phyloP scores from a whole-genome alignment of 1,140 invertebrate genomes.

The Bombyx mori region DNA sequence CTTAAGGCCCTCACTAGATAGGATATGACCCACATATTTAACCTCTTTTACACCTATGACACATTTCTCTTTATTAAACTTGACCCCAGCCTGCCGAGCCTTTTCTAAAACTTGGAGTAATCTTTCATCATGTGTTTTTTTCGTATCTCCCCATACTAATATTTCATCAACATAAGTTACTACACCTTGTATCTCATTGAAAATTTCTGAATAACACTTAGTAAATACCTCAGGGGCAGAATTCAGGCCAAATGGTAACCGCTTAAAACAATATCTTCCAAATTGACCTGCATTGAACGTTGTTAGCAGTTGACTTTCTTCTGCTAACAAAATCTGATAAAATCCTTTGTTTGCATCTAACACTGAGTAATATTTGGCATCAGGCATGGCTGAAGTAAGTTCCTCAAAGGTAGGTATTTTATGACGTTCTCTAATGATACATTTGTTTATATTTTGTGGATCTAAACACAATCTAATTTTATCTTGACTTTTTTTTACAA shows the following conservation, averaged over 20 bases:
- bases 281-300: background rate
- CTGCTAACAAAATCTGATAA: no score
- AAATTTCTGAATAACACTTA: background rate
- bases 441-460: no score
- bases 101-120: slow-evolving; percentile 1
- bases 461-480: no score
- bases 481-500: no score
- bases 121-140: slow-evolving; percentile 1
- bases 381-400: no score
- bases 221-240: slow-evolving; percentile 1
- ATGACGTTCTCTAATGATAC: no score
- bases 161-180: slow-evolving; percentile 2
- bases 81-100: background rate
- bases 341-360: no score
- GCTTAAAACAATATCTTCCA: slow-evolving; percentile 2
- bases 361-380: no score
- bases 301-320: no score
- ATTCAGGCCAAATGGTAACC: slow-evolving; percentile 1
- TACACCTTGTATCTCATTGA: background rate
- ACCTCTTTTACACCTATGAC: background rate
- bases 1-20: background rate
- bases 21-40: slow-evolving; percentile 1
- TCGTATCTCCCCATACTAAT: background rate
- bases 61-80: slow-evolving; percentile 4
- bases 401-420: no score